Evolutionary conservation across 2,797 vertebrate species (phyloP).

Genomic region (Esox lucius): DNA sequence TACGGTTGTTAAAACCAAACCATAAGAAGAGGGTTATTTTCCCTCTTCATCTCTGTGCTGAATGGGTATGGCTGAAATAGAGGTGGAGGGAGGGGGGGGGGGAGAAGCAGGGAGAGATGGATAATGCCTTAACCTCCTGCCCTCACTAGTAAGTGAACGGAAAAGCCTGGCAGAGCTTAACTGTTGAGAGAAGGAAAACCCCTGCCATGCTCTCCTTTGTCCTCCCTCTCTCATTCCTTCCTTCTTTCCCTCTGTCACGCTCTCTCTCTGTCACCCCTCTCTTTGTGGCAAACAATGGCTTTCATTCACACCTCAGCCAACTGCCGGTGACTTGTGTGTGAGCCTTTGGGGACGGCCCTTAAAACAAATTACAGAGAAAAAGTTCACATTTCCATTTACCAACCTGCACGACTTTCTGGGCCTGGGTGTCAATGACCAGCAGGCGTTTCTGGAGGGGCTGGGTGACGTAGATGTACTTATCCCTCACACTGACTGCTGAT

Average conservation of each 20-base stretch:
- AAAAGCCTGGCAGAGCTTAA: not conserved
- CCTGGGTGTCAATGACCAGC: constrained; percentile 87
- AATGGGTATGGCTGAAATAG: not conserved
- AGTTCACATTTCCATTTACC: constrained; percentile 30
- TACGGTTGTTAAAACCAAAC: not conserved
- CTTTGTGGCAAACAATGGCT: constrained; percentile 38
- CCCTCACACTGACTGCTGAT: constrained; percentile 88
- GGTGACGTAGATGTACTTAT: constrained; percentile 89
- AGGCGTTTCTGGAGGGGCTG: constrained; percentile 88
- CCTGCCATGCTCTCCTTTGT: not conserved
- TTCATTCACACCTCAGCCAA: not conserved
- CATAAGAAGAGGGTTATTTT: not conserved
- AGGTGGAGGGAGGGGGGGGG: not conserved
- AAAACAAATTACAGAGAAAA: constrained; percentile 2
- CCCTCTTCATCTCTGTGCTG: not conserved
- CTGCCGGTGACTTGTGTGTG: not conserved
- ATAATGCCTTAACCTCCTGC: constrained; percentile 46
- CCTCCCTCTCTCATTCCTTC: constrained; percentile 16
- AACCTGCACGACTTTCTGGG: constrained; percentile 93
- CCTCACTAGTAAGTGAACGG: not conserved
- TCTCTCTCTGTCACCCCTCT: constrained; percentile 12
- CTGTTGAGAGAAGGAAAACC: not conserved
- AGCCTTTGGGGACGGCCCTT: not conserved
- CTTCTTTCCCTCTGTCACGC: constrained; percentile 10
- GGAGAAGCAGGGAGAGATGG: not conserved